Percentiles rank a stretch among this genome's conserved stretches.
These are phyloP conservation scores for Uropsilus gracilis DNA, from an alignment of 2,113 vertebrate species.

Conservation along the genomic window DNA sequence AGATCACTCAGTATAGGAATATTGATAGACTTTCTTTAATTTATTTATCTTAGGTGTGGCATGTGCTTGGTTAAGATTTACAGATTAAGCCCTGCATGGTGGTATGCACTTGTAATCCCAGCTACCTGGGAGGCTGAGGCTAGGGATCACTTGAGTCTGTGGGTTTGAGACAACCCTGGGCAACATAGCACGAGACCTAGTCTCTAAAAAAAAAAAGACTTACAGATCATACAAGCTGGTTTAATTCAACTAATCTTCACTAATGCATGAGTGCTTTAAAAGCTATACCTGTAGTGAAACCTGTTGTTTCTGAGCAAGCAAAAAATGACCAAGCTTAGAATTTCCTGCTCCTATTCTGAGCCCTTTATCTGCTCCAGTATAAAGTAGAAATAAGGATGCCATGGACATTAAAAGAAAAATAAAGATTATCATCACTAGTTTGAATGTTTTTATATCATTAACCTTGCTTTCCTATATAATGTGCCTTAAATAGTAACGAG, in stretches of 20 bases:
- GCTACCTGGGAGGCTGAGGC: too few species aligned
- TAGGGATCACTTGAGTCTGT: too few species aligned
- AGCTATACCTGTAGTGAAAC: background rate
- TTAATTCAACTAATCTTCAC: background rate
- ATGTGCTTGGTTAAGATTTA: background rate
- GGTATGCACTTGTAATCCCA: too few species aligned
- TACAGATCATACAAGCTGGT: slow-evolving; percentile 1
- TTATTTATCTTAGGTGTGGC: background rate
- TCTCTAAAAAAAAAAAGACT: too few species aligned
- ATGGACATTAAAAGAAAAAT: background rate
- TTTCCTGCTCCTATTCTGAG: background rate
- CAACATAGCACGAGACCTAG: too few species aligned
- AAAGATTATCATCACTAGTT: background rate
- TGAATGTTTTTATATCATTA: background rate
- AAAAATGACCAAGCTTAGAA: background rate
- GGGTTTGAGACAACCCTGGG: too few species aligned
- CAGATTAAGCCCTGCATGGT: too few species aligned
- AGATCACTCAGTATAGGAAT: background rate
- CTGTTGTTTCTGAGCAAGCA: background rate
- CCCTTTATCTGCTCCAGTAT: background rate
- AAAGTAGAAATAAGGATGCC: background rate
- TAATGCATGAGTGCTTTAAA: background rate
- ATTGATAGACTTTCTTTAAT: background rate
- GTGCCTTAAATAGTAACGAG: background rate
- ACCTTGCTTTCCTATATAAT: background rate